phyloP scores from a whole-genome alignment of 2,888 invertebrate genomes.

The Selenia dentaria region DNA sequence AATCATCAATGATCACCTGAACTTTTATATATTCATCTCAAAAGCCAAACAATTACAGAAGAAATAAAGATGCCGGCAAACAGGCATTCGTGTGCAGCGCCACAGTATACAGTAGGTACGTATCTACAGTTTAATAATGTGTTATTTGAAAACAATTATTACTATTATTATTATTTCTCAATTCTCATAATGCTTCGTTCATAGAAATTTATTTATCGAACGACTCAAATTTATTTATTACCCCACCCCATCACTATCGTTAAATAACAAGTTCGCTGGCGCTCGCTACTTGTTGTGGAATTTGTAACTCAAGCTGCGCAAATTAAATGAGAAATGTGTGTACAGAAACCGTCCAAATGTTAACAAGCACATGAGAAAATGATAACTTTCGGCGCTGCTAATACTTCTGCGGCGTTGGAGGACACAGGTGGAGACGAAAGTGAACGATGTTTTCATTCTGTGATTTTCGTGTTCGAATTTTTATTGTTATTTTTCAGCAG shows the following conservation, averaged over 20 bases:
- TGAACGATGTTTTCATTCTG: slow-evolving; percentile 51
- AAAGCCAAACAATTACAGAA: too few relatives aligned
- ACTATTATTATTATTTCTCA: too few relatives aligned
- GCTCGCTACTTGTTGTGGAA: slow-evolving; percentile 54
- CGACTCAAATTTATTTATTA: too few relatives aligned
- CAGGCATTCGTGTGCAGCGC: too few relatives aligned
- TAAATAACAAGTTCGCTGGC: slow-evolving; percentile 65
- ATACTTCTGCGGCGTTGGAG: slow-evolving; percentile 67
- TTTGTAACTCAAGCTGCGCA: slow-evolving; percentile 56
- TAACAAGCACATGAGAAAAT: slow-evolving; percentile 68
- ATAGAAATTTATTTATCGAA: too few relatives aligned
- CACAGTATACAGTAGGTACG: too few relatives aligned
- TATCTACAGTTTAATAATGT: too few relatives aligned
- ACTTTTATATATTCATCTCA: too few relatives aligned
- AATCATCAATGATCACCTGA: too few relatives aligned
- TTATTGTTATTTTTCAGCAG: slow-evolving; percentile 48
- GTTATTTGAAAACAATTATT: too few relatives aligned
- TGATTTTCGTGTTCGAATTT: slow-evolving; percentile 42
- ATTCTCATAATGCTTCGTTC: too few relatives aligned
- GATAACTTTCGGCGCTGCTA: slow-evolving; percentile 76
- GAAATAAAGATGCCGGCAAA: too few relatives aligned
- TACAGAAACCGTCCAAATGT: slow-evolving; percentile 66
- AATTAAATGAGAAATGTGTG: slow-evolving; percentile 56
- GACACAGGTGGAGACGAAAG: slow-evolving; percentile 63
- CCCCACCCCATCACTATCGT: slow-evolving; percentile 71